Percentiles rank a stretch among this genome's conserved stretches.
phyloP scores from a whole-genome alignment of 1,140 invertebrate species.

The Drosophila kikkawai region DNA sequence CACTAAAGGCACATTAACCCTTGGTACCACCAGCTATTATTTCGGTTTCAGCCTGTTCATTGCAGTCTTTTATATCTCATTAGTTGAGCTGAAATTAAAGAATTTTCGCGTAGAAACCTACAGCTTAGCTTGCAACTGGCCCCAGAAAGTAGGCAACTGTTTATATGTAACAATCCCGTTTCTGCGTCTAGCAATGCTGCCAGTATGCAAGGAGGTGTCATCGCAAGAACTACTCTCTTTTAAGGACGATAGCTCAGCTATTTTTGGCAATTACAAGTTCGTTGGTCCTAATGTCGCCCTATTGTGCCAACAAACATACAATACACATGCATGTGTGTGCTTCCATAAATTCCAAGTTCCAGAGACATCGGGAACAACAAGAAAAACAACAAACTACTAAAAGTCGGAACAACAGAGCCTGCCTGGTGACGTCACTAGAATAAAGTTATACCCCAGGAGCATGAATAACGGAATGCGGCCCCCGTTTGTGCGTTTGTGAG shows the following conservation, averaged over 20 bases:
- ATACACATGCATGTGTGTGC: background rate
- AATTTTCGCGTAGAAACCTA: background rate
- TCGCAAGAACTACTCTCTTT: background rate
- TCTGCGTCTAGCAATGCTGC: background rate
- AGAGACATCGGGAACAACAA: slow-evolving; percentile 27
- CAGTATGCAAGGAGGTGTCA: background rate
- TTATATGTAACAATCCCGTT: background rate
- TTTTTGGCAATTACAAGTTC: slow-evolving; percentile 65
- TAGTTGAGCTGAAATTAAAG: no score
- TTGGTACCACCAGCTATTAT: background rate
- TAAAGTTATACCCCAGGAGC: slow-evolving; percentile 9
- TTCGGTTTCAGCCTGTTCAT: background rate
- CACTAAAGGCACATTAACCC: background rate
- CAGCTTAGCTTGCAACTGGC: slow-evolving; percentile 4
- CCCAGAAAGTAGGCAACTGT: slow-evolving; percentile 34
- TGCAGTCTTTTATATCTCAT: slow-evolving; percentile 6
- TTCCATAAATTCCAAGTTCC: slow-evolving; percentile 16
- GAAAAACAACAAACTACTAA: slow-evolving; percentile 5
- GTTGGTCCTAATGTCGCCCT: slow-evolving; percentile 41
- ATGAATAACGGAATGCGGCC: slow-evolving; percentile 3
- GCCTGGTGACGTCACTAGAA: slow-evolving; percentile 40
- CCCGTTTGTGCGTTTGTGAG: background rate
- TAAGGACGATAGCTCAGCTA: background rate
- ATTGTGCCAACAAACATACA: slow-evolving; percentile 10
- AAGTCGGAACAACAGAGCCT: slow-evolving; percentile 16